These are phyloP conservation scores for Apoda limacodes DNA, from an alignment of 2,888 invertebrate genomes.

Conservation along the genomic window DNA sequence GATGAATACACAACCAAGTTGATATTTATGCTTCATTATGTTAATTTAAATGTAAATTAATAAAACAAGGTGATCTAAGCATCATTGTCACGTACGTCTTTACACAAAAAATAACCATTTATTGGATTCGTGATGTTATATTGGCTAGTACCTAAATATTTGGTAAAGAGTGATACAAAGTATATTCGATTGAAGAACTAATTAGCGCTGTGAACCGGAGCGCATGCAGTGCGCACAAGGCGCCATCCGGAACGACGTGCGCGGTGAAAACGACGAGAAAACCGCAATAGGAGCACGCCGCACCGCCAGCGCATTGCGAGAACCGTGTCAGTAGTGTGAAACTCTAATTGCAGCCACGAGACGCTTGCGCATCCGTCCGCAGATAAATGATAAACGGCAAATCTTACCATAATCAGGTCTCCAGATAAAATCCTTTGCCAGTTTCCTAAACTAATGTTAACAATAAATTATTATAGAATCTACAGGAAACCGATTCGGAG, in stretches of 20 bases:
- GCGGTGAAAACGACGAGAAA: constrained; percentile 66
- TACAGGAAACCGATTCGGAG: constrained; percentile 69
- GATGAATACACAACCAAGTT: no score
- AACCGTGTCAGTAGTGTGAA: constrained; percentile 70
- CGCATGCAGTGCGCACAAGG: constrained; percentile 34
- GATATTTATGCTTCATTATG: no score
- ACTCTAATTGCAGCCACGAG: constrained; percentile 57
- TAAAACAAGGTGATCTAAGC: no score
- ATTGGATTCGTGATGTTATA: no score
- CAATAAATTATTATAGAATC: constrained; percentile 67
- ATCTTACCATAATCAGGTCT: constrained; percentile 27
- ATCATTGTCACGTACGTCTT: no score
- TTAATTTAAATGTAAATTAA: no score
- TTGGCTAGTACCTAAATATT: no score
- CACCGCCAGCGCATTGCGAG: constrained; percentile 44
- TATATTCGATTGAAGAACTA: no score
- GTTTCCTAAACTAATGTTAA: constrained; percentile 64
- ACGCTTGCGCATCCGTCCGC: constrained; percentile 37
- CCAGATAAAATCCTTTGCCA: constrained; percentile 59
- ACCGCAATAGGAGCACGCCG: constrained; percentile 56
- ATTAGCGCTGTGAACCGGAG: constrained; percentile 49
- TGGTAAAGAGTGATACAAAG: no score
- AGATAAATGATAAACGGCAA: constrained; percentile 33
- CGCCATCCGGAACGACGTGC: constrained; percentile 64
- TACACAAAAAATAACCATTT: no score